Evolutionary conservation across 1,140 invertebrate species (phyloP), one percentile per base, ranked within the genome.

Genomic region (Trichogramma pretiosum): DNA sequence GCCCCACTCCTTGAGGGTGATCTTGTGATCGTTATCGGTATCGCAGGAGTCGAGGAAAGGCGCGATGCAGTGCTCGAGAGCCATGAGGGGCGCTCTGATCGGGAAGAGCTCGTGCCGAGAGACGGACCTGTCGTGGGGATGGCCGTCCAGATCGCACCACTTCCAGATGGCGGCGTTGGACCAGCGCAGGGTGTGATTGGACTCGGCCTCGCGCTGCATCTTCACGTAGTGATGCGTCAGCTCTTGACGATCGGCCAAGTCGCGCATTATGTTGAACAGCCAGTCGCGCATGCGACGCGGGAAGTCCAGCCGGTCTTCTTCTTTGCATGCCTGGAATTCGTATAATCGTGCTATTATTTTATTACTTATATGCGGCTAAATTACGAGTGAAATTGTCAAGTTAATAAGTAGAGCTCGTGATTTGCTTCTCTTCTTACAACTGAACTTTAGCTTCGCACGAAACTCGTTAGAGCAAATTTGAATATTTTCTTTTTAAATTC

Each of bases 181-280:
- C 87, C 90, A 93, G 56, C 86, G 78, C 24, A 84, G 74, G 1
- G 84, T 86, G 55, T 86, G 76, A 61, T 90, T 89, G 9, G 77
- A 80, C 73, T 94, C 90, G 16, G 90, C 89, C 70, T 93, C 88
- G 38, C 81, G 75, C 73, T 94, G 86, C 83, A 94, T 83, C 66
- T 83, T 76, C 62, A 88, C 73, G 61, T 87, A 93, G 61, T 92
- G 79, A 5, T 83, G 77, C n/a, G 84, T 80, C 3, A 95, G 73
- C 68, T 93, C 90, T 59, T 87, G 76, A 55, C 90, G 77, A 63
- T 93, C 89, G 40, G 93, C 92, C 65, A 95, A 74, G 72, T 95
- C 92, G 48, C 89, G 80, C 90, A 94, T 92, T 41, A 95, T 87
- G 75, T 93, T 93, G 76, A 93, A 96, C 7, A 96, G 78, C 93